Evolutionary conservation across 23 tunicate genomes (phyloP).

Genomic region (Corella eumyota): DNA sequence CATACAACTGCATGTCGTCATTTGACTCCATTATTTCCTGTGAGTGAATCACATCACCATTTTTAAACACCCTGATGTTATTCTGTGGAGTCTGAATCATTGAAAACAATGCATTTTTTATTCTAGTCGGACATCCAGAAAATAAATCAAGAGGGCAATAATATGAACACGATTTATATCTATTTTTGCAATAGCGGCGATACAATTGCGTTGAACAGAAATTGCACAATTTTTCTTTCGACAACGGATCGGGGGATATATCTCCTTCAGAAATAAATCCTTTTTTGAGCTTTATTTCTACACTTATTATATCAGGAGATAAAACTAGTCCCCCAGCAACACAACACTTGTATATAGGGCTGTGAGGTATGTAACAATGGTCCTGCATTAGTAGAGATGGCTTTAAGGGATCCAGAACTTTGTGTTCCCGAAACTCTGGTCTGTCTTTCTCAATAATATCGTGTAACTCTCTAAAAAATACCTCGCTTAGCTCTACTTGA

Average conservation of each 20-base stretch:
- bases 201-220: slow-evolving; percentile 40
- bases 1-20: too few relatives aligned
- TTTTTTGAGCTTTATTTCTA: slow-evolving; percentile 49
- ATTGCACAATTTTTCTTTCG: slow-evolving; percentile 19
- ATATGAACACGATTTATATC: slow-evolving; percentile 3
- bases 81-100: slow-evolving; percentile 37
- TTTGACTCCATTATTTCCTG: slow-evolving; percentile 26
- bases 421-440: slow-evolving; percentile 39
- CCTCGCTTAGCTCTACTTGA: slow-evolving; percentile 13
- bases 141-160: slow-evolving; percentile 70
- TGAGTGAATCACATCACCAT: slow-evolving; percentile 28
- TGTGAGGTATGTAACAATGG: slow-evolving; percentile 19
- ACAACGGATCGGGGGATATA: not conserved
- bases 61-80: slow-evolving; percentile 34
- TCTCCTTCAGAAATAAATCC: slow-evolving; percentile 18
- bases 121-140: slow-evolving; percentile 33
- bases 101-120: slow-evolving; percentile 27
- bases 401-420: slow-evolving; percentile 1
- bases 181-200: slow-evolving; percentile 6
- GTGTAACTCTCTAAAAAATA: slow-evolving; percentile 35
- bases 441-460: slow-evolving; percentile 34
- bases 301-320: slow-evolving; percentile 10
- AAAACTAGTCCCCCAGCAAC: not conserved
- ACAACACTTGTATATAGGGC: not conserved
- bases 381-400: slow-evolving; percentile 41